Evolutionary conservation across 2,113 vertebrate genomes (phyloP).

Genomic region (Pterocles orientalis): DNA sequence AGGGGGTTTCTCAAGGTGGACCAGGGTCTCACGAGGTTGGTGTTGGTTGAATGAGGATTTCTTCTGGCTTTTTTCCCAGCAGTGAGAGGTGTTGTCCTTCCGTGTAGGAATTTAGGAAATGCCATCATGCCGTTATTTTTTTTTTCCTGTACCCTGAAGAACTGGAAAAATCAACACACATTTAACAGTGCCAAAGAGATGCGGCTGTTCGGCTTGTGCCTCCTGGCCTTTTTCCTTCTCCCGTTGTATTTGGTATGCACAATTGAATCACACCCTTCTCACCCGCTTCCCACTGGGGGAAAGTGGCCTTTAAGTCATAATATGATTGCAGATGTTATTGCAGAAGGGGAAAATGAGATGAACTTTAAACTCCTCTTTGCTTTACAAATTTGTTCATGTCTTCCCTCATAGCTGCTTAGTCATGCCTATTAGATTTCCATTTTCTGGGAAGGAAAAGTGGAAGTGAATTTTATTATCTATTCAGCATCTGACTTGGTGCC

Average conservation of each 20-base stretch:
- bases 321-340: constrained; percentile 41
- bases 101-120: not conserved
- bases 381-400: constrained; percentile 45
- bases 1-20: not conserved
- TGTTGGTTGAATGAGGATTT: constrained; percentile 2
- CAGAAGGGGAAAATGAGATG: constrained; percentile 56
- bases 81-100: not conserved
- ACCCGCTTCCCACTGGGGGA: not conserved
- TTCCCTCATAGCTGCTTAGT: constrained; percentile 44
- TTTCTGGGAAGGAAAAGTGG: constrained; percentile 8
- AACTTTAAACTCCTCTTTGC: constrained; percentile 61
- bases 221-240: constrained; percentile 36
- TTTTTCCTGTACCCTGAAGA: not conserved
- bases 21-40: not conserved
- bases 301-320: constrained; percentile 66
- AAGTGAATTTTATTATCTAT: constrained; percentile 25
- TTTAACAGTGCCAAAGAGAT: constrained; percentile 35
- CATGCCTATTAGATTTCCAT: constrained; percentile 33
- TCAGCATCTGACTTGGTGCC: constrained; percentile 16
- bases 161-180: not conserved
- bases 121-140: not conserved
- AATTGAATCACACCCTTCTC: constrained; percentile 25
- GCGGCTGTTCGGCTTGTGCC: constrained; percentile 31
- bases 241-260: constrained; percentile 8
- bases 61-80: not conserved